These are phyloP conservation scores for Lacerta bilineata DNA, from an alignment of 2,797 vertebrate species.

Conservation along the genomic window DNA sequence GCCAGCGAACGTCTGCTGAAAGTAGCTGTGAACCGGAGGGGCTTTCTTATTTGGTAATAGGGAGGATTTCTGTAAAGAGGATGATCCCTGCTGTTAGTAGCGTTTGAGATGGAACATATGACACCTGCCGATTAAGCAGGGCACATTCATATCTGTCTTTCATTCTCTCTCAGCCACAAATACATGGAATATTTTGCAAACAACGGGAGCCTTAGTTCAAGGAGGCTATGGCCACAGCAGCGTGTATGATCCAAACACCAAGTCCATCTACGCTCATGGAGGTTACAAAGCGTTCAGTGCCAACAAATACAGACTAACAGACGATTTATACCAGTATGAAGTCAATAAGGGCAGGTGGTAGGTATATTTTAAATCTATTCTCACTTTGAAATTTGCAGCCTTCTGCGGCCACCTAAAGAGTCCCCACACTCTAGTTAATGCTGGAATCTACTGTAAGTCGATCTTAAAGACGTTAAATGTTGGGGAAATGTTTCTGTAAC, in stretches of 20 bases:
- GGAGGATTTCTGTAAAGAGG: not conserved
- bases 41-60: not conserved
- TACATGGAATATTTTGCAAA: slow-evolving; percentile 87
- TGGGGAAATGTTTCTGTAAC: not conserved
- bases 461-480: not conserved
- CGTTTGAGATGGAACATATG: not conserved
- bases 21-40: not conserved
- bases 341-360: slow-evolving; percentile 91
- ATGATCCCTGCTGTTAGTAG: not conserved
- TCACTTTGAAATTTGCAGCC: not conserved
- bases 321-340: slow-evolving; percentile 93
- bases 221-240: slow-evolving; percentile 98
- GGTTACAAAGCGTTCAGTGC: slow-evolving; percentile 98
- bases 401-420: not conserved
- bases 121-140: not conserved
- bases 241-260: slow-evolving; percentile 88
- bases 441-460: not conserved
- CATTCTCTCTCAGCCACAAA: slow-evolving; percentile 80
- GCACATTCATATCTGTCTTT: not conserved
- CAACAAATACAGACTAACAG: slow-evolving; percentile 95
- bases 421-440: no score
- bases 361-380: slow-evolving; percentile 31
- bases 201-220: slow-evolving; percentile 91
- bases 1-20: not conserved
- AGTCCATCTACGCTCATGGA: slow-evolving; percentile 92